Conservation (phyloP, 1,140 invertebrate genomes). For the Caenorhabditis tropicalis region DNA sequence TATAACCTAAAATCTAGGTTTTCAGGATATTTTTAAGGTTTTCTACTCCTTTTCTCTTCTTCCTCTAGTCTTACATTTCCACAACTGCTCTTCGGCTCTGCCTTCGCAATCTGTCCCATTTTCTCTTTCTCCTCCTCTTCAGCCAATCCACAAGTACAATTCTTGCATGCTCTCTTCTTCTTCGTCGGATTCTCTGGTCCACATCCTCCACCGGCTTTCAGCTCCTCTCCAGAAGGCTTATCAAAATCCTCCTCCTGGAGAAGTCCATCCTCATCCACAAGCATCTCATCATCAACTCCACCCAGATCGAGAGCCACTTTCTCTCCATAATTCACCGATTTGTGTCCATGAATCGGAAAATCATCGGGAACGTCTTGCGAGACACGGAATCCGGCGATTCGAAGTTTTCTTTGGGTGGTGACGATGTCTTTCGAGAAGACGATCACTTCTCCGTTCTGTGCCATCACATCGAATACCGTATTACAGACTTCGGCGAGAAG, state of each 20-base stretch:
- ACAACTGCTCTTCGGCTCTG: conserved; percentile 84
- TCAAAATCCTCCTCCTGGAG: conserved; percentile 59
- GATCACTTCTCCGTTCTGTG: conserved; percentile 6
- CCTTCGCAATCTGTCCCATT: conserved; percentile 70
- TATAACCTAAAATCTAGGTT: no score
- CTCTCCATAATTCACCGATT: conserved; percentile 7
- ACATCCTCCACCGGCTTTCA: conserved; percentile 60
- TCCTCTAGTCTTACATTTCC: conserved; percentile 88
- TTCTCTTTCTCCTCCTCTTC: conserved; percentile 83
- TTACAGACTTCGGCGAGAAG: conserved; percentile 15
- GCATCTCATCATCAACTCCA: conserved; percentile 55
- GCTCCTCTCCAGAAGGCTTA: conserved; percentile 54
- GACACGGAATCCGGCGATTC: conserved; percentile 15
- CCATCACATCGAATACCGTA: conserved; percentile 25
- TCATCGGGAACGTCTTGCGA: not conserved
- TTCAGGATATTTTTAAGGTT: no score
- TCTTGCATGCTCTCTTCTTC: conserved; percentile 94
- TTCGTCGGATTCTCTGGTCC: conserved; percentile 57
- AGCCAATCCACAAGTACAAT: conserved; percentile 94
- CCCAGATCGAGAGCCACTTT: conserved; percentile 16
- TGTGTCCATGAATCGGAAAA: not conserved
- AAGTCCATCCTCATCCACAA: conserved; percentile 59
- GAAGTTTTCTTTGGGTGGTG: not conserved
- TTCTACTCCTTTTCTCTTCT: no score
- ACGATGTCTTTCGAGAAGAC: not conserved